Percentiles rank a stretch among this genome's conserved stretches.
phyloP scores from a whole-genome alignment of 1,140 invertebrate genomes.

The Elysia chlorotica region DNA sequence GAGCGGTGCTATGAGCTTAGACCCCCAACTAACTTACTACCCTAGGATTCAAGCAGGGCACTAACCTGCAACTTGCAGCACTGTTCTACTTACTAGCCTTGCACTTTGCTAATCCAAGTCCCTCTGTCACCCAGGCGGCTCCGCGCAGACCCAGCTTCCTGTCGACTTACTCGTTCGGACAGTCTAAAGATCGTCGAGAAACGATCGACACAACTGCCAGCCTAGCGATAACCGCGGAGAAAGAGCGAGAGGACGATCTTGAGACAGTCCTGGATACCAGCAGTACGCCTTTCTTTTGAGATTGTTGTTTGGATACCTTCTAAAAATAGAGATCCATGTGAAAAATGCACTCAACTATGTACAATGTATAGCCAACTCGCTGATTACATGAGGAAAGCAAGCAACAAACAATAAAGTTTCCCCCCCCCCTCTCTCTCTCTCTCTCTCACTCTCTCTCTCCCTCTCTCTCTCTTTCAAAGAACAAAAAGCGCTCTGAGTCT shows the following conservation, averaged over 20 bases:
- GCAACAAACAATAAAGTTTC: neutral
- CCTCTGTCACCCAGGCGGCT: neutral
- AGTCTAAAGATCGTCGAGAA: neutral
- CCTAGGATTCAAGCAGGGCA: too few relatives aligned
- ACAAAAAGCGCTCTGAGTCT: too few relatives aligned
- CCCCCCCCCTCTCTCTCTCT: neutral
- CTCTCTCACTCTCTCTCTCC: neutral
- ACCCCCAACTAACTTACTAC: too few relatives aligned
- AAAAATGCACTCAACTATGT: neutral
- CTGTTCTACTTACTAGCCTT: too few relatives aligned
- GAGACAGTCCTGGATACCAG: constrained; percentile 39
- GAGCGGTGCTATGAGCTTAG: too few relatives aligned
- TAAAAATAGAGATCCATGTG: neutral
- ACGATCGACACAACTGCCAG: neutral
- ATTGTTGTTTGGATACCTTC: neutral
- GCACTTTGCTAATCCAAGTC: too few relatives aligned
- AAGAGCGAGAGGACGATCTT: constrained; percentile 35
- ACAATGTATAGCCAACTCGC: too few relatives aligned
- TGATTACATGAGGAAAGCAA: neutral
- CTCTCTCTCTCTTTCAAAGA: neutral
- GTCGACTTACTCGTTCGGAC: constrained; percentile 11
- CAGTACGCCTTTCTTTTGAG: constrained; percentile 22
- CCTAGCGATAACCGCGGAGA: neutral
- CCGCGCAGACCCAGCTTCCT: constrained; percentile 11
- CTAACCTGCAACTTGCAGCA: too few relatives aligned